Evolutionary conservation across 2,113 vertebrate species (phyloP).

Genomic region (Phaethornis superciliosus): DNA sequence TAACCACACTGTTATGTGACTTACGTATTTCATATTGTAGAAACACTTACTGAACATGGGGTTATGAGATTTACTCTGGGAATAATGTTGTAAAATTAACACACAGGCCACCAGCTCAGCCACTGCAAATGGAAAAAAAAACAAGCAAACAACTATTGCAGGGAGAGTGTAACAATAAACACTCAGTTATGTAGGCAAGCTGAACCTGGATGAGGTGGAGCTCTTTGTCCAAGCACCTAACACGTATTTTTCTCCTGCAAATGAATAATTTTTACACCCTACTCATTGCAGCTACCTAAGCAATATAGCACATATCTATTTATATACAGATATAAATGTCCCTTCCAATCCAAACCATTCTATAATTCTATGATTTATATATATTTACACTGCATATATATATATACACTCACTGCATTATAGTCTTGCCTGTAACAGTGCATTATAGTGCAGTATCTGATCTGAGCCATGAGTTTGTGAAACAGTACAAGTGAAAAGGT

Average conservation of each 20-base stretch:
- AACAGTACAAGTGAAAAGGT: background rate
- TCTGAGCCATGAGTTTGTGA: background rate
- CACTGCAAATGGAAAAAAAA: background rate
- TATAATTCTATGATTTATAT: too few relatives aligned
- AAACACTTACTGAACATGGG: background rate
- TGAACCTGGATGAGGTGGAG: background rate
- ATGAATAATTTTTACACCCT: background rate
- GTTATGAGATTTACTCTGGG: background rate
- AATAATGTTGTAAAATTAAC: conserved; percentile 3
- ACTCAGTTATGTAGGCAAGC: background rate
- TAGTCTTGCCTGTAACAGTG: background rate
- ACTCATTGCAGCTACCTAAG: background rate
- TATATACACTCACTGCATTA: too few relatives aligned
- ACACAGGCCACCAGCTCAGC: background rate
- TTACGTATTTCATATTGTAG: background rate
- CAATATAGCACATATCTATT: too few relatives aligned
- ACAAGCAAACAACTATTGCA: background rate
- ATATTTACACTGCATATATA: too few relatives aligned
- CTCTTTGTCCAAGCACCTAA: background rate
- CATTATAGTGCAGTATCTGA: background rate
- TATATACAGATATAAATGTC: too few relatives aligned
- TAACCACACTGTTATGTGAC: background rate
- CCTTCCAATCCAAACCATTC: too few relatives aligned
- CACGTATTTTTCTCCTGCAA: background rate
- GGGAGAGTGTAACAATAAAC: background rate